Conservation (phyloP, 2,113 vertebrate species). For the Rattus norvegicus region DNA sequence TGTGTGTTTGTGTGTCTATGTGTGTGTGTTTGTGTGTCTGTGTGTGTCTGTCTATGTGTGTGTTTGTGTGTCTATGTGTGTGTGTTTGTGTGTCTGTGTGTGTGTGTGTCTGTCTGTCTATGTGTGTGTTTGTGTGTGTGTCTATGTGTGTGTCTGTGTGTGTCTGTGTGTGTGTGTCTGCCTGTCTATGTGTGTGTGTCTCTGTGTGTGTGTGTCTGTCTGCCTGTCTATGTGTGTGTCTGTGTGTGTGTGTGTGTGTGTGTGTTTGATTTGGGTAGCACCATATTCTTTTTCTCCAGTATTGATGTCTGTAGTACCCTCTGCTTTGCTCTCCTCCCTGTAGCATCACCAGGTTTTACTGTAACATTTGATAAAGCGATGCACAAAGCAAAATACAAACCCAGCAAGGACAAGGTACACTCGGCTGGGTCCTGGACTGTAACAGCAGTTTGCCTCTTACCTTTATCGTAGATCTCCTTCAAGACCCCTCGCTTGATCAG, state of each 20-base stretch:
- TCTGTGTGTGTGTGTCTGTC: background rate
- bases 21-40: too few relatives aligned
- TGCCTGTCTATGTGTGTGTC: background rate
- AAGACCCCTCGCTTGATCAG: constrained; percentile 97
- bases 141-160: background rate
- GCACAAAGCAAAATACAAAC: background rate
- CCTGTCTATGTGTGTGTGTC: background rate
- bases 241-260: background rate
- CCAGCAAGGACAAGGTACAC: accelerated
- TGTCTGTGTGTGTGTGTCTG: background rate
- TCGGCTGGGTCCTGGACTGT: accelerated
- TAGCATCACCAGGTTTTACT: background rate
- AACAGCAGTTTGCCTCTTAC: constrained; percentile 85
- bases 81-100: too few relatives aligned
- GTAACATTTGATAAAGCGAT: background rate
- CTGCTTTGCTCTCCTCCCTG: background rate
- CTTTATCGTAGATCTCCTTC: constrained; percentile 99
- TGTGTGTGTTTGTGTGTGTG: background rate
- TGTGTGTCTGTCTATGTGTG: too few relatives aligned
- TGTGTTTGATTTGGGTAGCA: background rate
- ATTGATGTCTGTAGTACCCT: accelerated
- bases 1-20: too few relatives aligned
- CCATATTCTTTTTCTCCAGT: background rate
- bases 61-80: too few relatives aligned
- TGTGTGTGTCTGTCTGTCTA: too few relatives aligned